A percentile compares a stretch with the other conserved stretches of the same genome.
Conservation (phyloP, 2,113 vertebrate species). For the Orientallactaga bullata region DNA sequence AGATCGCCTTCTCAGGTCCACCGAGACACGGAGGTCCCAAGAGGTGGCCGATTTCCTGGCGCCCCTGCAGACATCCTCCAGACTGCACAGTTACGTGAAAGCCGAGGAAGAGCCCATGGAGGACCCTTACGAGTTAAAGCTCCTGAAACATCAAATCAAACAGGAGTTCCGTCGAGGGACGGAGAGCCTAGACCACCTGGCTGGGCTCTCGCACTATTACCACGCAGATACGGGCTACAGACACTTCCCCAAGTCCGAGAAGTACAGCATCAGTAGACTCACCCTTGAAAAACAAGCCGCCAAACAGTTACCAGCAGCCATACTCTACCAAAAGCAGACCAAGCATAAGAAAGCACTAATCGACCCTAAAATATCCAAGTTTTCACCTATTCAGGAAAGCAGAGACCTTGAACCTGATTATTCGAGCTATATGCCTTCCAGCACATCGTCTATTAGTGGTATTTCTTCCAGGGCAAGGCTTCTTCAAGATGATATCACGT, state of each 20-base stretch:
- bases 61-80: conserved; percentile 91
- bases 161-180: conserved; percentile 97
- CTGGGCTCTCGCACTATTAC: conserved; percentile 95
- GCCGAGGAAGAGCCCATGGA: conserved; percentile 98
- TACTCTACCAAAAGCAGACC: conserved; percentile 97
- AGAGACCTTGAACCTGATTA: conserved; percentile 97
- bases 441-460: conserved; percentile 93
- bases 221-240: conserved; percentile 94
- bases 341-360: conserved; percentile 97
- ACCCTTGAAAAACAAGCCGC: conserved; percentile 99
- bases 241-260: conserved; percentile 97
- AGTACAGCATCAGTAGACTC: conserved; percentile 98
- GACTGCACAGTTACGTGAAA: conserved; percentile 95
- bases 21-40: conserved; percentile 93
- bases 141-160: conserved; percentile 99
- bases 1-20: conserved; percentile 93
- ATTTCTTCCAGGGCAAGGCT: conserved; percentile 95
- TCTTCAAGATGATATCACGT: conserved; percentile 98
- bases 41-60: conserved; percentile 97
- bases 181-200: conserved; percentile 95
- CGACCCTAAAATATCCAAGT: conserved; percentile 97
- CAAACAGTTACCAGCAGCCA: conserved; percentile 97
- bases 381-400: conserved; percentile 97
- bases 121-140: conserved; percentile 97
- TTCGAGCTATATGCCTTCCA: conserved; percentile 94